Conservation (phyloP, 2,797 vertebrate species). For the Mus caroli region DNA sequence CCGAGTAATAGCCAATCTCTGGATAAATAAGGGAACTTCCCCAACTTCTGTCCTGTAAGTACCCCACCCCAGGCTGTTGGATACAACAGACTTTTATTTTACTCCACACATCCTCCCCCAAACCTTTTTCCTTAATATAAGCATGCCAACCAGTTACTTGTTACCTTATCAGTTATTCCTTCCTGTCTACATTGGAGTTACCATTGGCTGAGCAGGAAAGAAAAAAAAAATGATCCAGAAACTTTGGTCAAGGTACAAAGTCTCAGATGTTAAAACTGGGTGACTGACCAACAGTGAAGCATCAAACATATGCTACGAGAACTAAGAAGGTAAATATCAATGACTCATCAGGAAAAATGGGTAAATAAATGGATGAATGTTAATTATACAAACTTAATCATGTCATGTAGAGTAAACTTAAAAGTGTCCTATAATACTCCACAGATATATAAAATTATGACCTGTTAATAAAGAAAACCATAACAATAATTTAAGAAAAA, state of each 20-base stretch:
- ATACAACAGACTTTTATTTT: neutral
- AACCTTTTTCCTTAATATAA: neutral
- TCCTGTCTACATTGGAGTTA: neutral
- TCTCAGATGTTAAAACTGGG: neutral
- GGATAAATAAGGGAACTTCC: neutral
- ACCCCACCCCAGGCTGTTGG: neutral
- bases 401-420: neutral
- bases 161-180: neutral
- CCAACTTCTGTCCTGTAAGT: neutral
- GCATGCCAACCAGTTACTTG: neutral
- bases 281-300: neutral
- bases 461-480: neutral
- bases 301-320: neutral
- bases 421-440: neutral
- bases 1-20: neutral
- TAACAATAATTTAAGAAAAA: neutral
- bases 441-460: neutral
- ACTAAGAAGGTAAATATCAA: neutral
- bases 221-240: neutral
- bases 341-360: neutral
- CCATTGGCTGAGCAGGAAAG: neutral
- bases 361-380: neutral
- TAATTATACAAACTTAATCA: neutral
- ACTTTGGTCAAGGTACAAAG: neutral
- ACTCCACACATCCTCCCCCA: fast-evolving